Percentiles rank a stretch among this genome's conserved stretches.
These are phyloP conservation scores for Anticlea derivata DNA, from an alignment of 2,888 invertebrate genomes.

Conservation along the genomic window DNA sequence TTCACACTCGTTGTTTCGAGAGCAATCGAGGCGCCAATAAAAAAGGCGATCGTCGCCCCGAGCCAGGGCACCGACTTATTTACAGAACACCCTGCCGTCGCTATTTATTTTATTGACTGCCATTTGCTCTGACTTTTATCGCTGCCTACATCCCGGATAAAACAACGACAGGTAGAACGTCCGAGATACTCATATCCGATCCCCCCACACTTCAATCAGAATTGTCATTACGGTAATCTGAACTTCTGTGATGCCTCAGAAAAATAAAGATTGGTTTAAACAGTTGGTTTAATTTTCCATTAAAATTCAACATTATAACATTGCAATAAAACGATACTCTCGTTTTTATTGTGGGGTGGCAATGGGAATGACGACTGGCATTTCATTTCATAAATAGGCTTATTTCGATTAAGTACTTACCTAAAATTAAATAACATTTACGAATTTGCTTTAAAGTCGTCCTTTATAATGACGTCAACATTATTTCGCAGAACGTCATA, in stretches of 20 bases:
- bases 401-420: slow-evolving; percentile 8
- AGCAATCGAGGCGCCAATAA: slow-evolving; percentile 84
- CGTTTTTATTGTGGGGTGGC: slow-evolving; percentile 28
- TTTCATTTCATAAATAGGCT: slow-evolving; percentile 23
- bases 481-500: background rate
- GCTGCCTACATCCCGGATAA: slow-evolving; percentile 77
- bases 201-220: slow-evolving; percentile 26
- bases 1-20: slow-evolving; percentile 80
- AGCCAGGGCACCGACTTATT: slow-evolving; percentile 77
- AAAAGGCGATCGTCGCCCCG: slow-evolving; percentile 83
- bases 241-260: slow-evolving; percentile 1
- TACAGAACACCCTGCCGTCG: slow-evolving; percentile 82
- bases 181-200: slow-evolving; percentile 39
- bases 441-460: too few relatives aligned
- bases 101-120: slow-evolving; percentile 84
- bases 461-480: background rate
- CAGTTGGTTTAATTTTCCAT: slow-evolving; percentile 35
- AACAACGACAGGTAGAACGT: slow-evolving; percentile 71
- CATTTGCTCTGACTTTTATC: slow-evolving; percentile 83
- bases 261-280: slow-evolving; percentile 18
- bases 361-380: slow-evolving; percentile 2
- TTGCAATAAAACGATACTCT: slow-evolving; percentile 37
- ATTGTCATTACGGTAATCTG: slow-evolving; percentile 18
- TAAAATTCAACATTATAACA: slow-evolving; percentile 37
- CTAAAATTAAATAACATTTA: too few relatives aligned